phyloP scores from a whole-genome alignment of 2,888 invertebrate genomes.

The Zelleria hepariella region DNA sequence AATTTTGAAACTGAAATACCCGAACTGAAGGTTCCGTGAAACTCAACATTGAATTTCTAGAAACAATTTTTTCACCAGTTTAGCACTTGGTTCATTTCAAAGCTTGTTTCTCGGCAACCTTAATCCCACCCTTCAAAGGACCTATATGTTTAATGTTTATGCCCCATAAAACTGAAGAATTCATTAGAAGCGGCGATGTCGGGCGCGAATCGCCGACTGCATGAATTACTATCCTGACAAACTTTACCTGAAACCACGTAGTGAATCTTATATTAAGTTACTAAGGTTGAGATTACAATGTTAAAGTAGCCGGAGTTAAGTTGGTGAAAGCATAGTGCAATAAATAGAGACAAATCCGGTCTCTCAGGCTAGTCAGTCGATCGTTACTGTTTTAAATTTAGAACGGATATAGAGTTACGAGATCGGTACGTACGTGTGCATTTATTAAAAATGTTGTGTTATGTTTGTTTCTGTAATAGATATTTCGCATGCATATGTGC shows the following conservation, averaged over 20 bases:
- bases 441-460: background rate
- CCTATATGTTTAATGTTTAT: slow-evolving; percentile 9
- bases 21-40: no score
- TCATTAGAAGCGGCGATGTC: slow-evolving; percentile 8
- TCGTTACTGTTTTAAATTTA: slow-evolving; percentile 7
- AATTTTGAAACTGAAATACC: no score
- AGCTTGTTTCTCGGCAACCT: background rate
- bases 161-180: slow-evolving; percentile 13
- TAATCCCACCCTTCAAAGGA: background rate
- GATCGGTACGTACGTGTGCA: background rate
- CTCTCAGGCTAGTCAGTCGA: slow-evolving; percentile 1
- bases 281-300: background rate
- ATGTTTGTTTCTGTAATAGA: background rate
- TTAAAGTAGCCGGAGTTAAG: background rate
- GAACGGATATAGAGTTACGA: slow-evolving; percentile 4
- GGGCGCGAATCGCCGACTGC: background rate
- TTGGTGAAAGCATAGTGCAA: background rate
- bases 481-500: no score
- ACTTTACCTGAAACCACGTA: background rate
- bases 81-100: no score
- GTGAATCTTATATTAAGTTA: background rate
- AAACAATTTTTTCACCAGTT: no score
- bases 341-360: slow-evolving; percentile 6
- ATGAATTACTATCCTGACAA: background rate
- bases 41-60: no score